Percentiles rank a stretch among this genome's conserved stretches.
These are phyloP conservation scores for Platycercus adscitus DNA, from an alignment of 2,113 vertebrate species.

Conservation along the genomic window DNA sequence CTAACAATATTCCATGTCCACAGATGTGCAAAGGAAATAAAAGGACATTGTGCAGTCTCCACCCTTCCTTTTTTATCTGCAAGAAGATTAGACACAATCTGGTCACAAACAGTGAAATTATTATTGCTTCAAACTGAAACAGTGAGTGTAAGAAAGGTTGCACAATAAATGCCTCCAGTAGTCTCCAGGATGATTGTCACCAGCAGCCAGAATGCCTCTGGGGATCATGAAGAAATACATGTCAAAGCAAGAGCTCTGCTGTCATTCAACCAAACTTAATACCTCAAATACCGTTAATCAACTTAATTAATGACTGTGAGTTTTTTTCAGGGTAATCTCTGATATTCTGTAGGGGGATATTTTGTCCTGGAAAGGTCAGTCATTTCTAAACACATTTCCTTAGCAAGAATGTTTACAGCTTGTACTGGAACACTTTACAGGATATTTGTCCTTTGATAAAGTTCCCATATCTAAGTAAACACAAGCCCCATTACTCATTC, in stretches of 20 bases:
- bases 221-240: neutral
- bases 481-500: neutral
- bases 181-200: neutral
- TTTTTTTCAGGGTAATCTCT: neutral
- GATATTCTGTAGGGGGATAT: neutral
- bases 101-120: neutral
- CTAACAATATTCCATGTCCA: neutral
- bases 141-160: neutral
- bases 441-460: neutral
- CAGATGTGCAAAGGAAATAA: neutral
- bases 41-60: fast-evolving
- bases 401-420: neutral
- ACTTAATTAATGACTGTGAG: neutral
- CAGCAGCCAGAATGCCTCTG: neutral
- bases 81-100: neutral
- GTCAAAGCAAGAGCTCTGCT: neutral
- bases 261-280: neutral
- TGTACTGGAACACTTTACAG: neutral
- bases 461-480: neutral
- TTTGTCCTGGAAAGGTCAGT: neutral
- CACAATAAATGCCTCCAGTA: neutral
- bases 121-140: neutral
- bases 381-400: neutral
- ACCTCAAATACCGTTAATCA: neutral
- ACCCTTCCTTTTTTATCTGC: neutral